A percentile compares a stretch with the other conserved stretches of the same genome.
These are phyloP conservation scores for Todus mexicanus DNA, from an alignment of 2,797 vertebrate genomes.

Conservation along the genomic window DNA sequence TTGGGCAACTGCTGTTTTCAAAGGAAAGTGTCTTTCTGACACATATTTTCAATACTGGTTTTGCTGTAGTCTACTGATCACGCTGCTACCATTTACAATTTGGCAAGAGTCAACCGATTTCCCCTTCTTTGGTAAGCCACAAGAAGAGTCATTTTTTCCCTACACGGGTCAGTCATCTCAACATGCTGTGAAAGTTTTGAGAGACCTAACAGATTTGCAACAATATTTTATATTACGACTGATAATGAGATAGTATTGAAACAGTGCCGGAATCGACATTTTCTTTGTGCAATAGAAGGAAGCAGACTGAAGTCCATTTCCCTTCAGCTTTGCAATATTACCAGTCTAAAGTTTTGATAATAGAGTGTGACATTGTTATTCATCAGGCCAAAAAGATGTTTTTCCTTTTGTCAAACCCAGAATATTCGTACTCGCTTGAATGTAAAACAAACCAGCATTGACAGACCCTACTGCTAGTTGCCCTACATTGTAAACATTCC, in stretches of 20 bases:
- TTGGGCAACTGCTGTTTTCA: background rate
- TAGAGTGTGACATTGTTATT: background rate
- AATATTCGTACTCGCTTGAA: background rate
- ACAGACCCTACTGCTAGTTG: background rate
- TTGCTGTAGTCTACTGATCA: background rate
- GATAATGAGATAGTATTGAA: background rate
- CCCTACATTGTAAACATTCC: background rate
- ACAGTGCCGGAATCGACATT: background rate
- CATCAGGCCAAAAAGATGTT: background rate
- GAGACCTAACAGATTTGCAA: background rate
- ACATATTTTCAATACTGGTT: background rate
- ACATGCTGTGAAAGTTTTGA: background rate
- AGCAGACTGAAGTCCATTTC: background rate
- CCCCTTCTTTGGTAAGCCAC: background rate
- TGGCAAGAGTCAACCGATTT: background rate
- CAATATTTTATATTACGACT: background rate
- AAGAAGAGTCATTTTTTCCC: background rate
- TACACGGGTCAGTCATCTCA: background rate
- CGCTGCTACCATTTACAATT: background rate
- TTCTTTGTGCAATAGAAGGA: background rate
- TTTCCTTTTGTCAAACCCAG: background rate
- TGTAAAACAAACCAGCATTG: background rate
- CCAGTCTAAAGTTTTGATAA: background rate
- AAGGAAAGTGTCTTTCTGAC: background rate
- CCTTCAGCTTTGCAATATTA: background rate